These are phyloP conservation scores for Onthophagus taurus DNA, from an alignment of 1,140 invertebrate species.

Conservation along the genomic window DNA sequence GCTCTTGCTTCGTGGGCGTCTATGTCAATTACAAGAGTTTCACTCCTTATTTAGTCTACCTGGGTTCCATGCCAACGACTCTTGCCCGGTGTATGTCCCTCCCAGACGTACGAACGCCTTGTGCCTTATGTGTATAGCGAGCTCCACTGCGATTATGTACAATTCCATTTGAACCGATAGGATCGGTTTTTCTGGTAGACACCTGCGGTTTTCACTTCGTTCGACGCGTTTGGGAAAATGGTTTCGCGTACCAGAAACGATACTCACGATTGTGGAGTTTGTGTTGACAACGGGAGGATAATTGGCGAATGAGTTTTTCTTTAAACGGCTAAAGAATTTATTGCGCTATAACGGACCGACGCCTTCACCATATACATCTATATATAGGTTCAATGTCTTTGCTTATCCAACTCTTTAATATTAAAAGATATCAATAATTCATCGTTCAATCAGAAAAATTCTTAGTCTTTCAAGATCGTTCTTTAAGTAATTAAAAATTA, in stretches of 20 bases:
- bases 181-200: neutral
- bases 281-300: too few relatives aligned
- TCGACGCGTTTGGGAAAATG: slow-evolving; percentile 2
- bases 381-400: too few relatives aligned
- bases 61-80: slow-evolving; percentile 23
- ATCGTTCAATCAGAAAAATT: too few relatives aligned
- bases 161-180: neutral
- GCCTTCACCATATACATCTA: too few relatives aligned
- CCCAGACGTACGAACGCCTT: slow-evolving; percentile 8
- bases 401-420: too few relatives aligned
- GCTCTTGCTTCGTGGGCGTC: slow-evolving; percentile 25
- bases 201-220: slow-evolving; percentile 5
- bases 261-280: too few relatives aligned
- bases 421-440: too few relatives aligned
- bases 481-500: too few relatives aligned
- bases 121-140: slow-evolving; percentile 1
- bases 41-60: slow-evolving; percentile 31
- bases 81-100: slow-evolving; percentile 16
- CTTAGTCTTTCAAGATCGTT: too few relatives aligned
- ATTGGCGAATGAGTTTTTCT: too few relatives aligned
- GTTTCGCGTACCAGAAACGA: neutral
- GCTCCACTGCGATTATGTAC: neutral
- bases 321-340: too few relatives aligned
- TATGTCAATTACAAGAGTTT: slow-evolving; percentile 32
- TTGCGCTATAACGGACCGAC: too few relatives aligned